Evolutionary conservation across 2,797 vertebrate species (phyloP).

Genomic region (Fringilla coelebs): DNA sequence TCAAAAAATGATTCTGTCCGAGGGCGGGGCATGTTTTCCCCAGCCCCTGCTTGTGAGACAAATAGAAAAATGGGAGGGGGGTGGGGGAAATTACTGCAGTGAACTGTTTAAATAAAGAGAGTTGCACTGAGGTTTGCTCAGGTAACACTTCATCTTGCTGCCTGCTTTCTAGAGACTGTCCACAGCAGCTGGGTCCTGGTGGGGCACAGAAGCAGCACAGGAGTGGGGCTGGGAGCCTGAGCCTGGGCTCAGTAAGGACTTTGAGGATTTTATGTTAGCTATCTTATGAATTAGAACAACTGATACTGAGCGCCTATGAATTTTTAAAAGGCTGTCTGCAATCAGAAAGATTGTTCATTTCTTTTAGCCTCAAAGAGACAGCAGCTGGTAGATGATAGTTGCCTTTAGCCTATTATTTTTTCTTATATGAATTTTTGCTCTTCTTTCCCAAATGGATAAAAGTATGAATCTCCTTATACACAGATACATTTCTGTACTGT

Average conservation of each 20-base stretch:
- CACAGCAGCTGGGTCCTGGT: not conserved
- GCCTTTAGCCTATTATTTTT: not conserved
- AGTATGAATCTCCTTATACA: not conserved
- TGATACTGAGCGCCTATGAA: not conserved
- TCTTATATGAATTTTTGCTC: not conserved
- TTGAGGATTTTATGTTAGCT: not conserved
- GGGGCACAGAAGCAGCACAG: not conserved
- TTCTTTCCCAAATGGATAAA: not conserved
- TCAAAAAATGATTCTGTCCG: slow-evolving; percentile 32
- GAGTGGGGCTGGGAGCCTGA: not conserved
- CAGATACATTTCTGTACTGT: not conserved
- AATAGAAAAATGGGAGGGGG: not conserved
- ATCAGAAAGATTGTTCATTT: not conserved
- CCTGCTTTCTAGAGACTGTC: not conserved
- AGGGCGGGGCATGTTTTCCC: slow-evolving; percentile 6
- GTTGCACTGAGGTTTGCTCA: not conserved
- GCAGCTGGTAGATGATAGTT: not conserved
- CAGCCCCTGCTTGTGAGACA: not conserved
- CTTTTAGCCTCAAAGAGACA: not conserved
- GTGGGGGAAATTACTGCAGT: not conserved
- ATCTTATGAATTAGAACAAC: not conserved
- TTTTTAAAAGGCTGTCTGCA: not conserved
- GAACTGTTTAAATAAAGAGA: not conserved
- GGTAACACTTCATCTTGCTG: not conserved
- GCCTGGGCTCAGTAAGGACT: not conserved